Evolutionary conservation across 2,797 vertebrate genomes (phyloP), one percentile per base, ranked within the genome.

Genomic region (Acanthornis magna): DNA sequence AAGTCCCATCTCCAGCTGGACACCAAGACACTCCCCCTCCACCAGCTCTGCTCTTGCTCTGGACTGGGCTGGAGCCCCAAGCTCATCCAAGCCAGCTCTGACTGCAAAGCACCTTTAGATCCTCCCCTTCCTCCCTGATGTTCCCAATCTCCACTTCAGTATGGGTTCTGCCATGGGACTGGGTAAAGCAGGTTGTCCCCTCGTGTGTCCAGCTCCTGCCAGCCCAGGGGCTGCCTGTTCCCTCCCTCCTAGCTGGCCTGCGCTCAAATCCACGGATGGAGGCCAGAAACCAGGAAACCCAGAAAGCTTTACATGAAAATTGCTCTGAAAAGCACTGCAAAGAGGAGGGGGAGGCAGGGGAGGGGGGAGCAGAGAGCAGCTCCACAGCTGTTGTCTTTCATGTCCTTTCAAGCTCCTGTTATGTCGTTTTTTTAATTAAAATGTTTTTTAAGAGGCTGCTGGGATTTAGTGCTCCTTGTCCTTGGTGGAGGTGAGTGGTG

Each of bases 351-450:
- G 43, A 34, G 60, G 9, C n/a, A 73, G 25, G 20, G 10, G 36
- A 21, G 45, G 34, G 8, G 16, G 25, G 34, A 34, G 34, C 48
- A 55, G 73, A 43, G 73, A 67, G 71, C 51, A 95, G 66, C 62
- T 90, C 77, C 80, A 25, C 94, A 91, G 67, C 94, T 96, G 88
- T 89, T 96, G 92, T 90, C 85, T 94, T 96, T 95, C 93, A 92
- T 94, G 95, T 93, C 89, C 82, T 89, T 93, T 94, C 95, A 95
- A 95, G 91, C 78, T 85, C 50, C 51, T 0, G 17, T 93, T 92
- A 86, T 77, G 88, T 65, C 32, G 4, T 2, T n/a, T 47, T 85
- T 96, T 96, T 95, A 95, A 96, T 97, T 96, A 96, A 96, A 96
- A 93, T 81, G 58, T 78, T 88, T 92, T 95, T 96, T 89, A 94